Evolutionary conservation across 2,113 vertebrate species (phyloP).

Genomic region (Bagarius yarrelli): DNA sequence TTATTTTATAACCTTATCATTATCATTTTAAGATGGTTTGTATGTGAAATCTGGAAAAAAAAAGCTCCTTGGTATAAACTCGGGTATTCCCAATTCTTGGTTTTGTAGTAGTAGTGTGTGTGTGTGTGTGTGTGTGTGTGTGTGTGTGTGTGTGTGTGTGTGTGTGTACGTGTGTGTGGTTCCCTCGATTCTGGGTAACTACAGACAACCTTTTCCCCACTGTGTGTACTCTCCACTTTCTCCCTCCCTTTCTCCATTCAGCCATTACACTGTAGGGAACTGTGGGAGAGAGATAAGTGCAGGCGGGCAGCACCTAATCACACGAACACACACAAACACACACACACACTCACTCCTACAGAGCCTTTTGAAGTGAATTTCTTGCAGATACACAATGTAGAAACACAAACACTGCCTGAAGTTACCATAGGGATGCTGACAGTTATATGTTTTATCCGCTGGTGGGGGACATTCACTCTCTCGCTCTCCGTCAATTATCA

Average conservation of each 20-base stretch:
- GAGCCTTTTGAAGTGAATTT: neutral
- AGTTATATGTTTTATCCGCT: neutral
- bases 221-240: too few species aligned
- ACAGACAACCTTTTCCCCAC: too few species aligned
- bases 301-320: neutral
- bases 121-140: conserved; percentile 34
- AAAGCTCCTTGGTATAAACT: neutral
- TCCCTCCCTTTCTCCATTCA: too few species aligned
- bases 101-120: neutral
- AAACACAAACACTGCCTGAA: neutral
- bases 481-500: conserved; percentile 29
- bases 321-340: neutral
- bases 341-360: conserved; percentile 7
- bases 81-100: conserved; percentile 1
- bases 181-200: too few species aligned
- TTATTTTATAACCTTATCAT: neutral
- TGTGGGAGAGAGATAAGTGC: neutral
- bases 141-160: conserved; percentile 21
- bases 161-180: conserved; percentile 39
- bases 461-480: neutral
- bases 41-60: neutral
- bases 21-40: neutral
- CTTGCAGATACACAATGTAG: conserved; percentile 11
- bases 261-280: too few species aligned
- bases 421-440: neutral